These are phyloP conservation scores for Spheniscus humboldti DNA, from an alignment of 2,797 vertebrate species.

Conservation along the genomic window DNA sequence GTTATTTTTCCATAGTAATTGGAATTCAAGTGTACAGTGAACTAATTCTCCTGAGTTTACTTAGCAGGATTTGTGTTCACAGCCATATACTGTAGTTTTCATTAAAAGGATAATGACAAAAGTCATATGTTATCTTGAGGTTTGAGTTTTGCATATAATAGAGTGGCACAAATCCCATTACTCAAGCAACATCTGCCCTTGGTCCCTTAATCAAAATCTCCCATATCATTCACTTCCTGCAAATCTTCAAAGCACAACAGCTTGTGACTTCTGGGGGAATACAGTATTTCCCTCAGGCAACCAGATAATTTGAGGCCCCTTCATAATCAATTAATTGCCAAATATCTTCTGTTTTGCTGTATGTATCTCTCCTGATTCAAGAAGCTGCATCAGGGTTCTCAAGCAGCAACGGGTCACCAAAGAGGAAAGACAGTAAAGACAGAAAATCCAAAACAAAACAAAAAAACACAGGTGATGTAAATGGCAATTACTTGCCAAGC, in stretches of 20 bases:
- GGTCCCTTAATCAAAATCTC: constrained; percentile 47
- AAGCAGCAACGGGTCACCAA: neutral
- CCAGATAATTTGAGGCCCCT: neutral
- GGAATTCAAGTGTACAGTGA: constrained; percentile 31
- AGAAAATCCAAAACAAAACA: neutral
- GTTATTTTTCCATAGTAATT: constrained; percentile 25
- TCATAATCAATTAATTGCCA: constrained; percentile 40
- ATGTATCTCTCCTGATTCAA: neutral
- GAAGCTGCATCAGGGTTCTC: neutral
- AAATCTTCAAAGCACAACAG: constrained; percentile 51
- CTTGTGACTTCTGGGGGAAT: neutral
- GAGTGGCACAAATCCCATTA: constrained; percentile 56
- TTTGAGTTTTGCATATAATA: constrained; percentile 29
- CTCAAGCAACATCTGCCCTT: constrained; percentile 30
- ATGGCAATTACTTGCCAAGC: neutral
- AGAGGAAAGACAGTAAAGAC: neutral
- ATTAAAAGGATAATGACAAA: constrained; percentile 55
- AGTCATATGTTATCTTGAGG: constrained; percentile 46
- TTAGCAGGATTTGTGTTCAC: constrained; percentile 47
- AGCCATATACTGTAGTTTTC: constrained; percentile 35
- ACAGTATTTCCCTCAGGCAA: constrained; percentile 4
- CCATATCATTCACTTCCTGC: constrained; percentile 16
- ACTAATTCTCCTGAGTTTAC: constrained; percentile 46
- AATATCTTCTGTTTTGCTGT: neutral
- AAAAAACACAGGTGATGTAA: neutral